Conservation (phyloP, 2,113 vertebrate species). For the Eurystomus gularis region DNA sequence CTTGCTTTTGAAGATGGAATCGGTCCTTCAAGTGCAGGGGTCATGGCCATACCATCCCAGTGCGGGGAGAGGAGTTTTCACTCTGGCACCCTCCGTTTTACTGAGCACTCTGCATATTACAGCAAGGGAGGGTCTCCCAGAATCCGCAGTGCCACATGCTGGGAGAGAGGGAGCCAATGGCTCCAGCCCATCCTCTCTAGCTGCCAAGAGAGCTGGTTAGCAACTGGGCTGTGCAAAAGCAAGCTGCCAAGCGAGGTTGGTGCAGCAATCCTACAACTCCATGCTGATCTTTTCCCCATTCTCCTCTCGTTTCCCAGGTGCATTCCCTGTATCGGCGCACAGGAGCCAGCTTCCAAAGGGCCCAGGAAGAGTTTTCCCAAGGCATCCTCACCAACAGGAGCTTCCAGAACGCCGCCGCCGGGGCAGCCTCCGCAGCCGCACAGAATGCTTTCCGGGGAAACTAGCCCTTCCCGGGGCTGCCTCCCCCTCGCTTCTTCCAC, state of each 20-base stretch:
- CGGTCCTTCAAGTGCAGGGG: fast-evolving
- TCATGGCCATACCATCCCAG: background rate
- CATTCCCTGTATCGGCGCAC: conserved; percentile 91
- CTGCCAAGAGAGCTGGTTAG: background rate
- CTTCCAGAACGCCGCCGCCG: conserved; percentile 82
- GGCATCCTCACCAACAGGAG: conserved; percentile 86
- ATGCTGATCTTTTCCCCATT: fast-evolving
- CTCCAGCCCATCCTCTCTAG: background rate
- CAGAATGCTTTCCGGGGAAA: conserved; percentile 82
- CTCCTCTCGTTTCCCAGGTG: conserved; percentile 73
- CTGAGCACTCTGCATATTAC: background rate
- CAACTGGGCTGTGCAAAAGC: fast-evolving
- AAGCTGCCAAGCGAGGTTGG: background rate
- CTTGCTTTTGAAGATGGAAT: background rate
- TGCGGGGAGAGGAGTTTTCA: fast-evolving
- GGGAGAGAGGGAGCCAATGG: fast-evolving
- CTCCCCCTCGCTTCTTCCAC: conserved; percentile 1
- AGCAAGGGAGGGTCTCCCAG: background rate
- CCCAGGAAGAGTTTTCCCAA: conserved; percentile 92
- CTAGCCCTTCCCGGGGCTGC: background rate
- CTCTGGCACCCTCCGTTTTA: background rate
- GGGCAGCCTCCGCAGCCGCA: conserved; percentile 81
- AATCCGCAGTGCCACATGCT: fast-evolving
- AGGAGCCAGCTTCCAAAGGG: conserved; percentile 92
- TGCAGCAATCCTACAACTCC: background rate